phyloP scores from a whole-genome alignment of 2,797 vertebrate species.

The Rhynchonycteris naso region DNA sequence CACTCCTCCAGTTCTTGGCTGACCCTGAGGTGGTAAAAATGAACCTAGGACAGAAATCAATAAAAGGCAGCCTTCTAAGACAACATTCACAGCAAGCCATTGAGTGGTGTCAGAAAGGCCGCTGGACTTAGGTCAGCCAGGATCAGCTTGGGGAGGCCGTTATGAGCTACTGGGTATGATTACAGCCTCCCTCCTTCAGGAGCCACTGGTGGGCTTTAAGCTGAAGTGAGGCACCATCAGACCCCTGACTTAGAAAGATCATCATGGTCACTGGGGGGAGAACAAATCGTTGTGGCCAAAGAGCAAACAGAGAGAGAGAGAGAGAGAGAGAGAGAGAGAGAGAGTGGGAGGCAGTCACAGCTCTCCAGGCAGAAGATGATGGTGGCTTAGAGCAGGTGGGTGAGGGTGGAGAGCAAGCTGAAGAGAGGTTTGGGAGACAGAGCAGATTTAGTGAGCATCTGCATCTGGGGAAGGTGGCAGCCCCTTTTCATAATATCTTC shows the following conservation, averaged over 20 bases:
- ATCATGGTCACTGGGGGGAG: neutral
- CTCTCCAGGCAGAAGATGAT: neutral
- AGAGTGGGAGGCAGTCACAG: neutral
- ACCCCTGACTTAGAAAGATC: neutral
- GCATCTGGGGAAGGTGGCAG: slow-evolving; percentile 31
- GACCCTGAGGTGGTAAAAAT: neutral
- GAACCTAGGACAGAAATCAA: neutral
- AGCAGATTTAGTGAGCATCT: neutral
- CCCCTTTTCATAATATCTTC: slow-evolving; percentile 46
- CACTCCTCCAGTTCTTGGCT: neutral
- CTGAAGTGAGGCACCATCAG: neutral
- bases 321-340: neutral
- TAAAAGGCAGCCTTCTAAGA: neutral
- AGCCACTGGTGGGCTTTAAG: neutral
- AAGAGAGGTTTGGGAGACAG: neutral
- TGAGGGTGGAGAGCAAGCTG: neutral
- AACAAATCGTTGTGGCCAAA: neutral
- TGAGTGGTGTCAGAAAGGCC: neutral
- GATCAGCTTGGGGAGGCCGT: neutral
- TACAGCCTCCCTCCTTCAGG: neutral
- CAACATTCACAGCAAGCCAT: neutral
- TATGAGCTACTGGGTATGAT: neutral
- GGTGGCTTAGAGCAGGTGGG: neutral
- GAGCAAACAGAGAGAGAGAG: neutral
- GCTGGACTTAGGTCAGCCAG: neutral